Evolutionary conservation across 1,140 invertebrate species (phyloP), one percentile per base, ranked within the genome.

Genomic region (Pissodes strobi): DNA sequence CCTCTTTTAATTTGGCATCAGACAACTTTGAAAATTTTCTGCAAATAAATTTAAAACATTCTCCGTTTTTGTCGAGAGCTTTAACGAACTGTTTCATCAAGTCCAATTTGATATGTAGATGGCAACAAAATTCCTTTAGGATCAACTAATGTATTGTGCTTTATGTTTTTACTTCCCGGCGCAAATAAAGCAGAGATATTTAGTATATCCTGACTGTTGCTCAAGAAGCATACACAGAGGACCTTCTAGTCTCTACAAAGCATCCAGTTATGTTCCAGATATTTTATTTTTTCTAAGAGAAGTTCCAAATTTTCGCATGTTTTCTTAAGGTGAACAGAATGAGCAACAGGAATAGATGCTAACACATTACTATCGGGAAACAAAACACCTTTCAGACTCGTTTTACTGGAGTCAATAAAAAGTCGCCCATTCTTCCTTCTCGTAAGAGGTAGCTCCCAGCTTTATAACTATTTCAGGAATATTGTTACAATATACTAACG

Each of bases 51-150:
- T n/a, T n/a, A n/a, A n/a, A n/a, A n/a, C n/a, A n/a, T n/a, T n/a
- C n/a, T n/a, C n/a, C n/a, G n/a, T n/a, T n/a, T n/a, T n/a, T n/a
- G n/a, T n/a, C n/a, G n/a, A n/a, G n/a, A n/a, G n/a, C n/a, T n/a
- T n/a, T n/a, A n/a, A n/a, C n/a, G n/a, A n/a, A n/a, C n/a, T n/a
- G n/a, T n/a, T n/a, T n/a, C n/a, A n/a, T n/a, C n/a, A n/a, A n/a
- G n/a, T n/a, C n/a, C n/a, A n/a, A n/a, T n/a, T 78, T 80, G 19
- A 80, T 77, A 58, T 52, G 74, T 70, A 59, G n/a, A n/a, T n/a
- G 76, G 69, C 23, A 75, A 48, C n/a, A 79, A 59, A 22, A 80
- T 67, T 18, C 73, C 72, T 39, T 71, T 39, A 9, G 51, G 27
- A 25, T 77, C 73, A 25, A 79, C 66, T 46, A 79, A 56, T 34